A percentile compares a stretch with the other conserved stretches of the same genome.
Evolutionary conservation across 1,140 invertebrate species (phyloP).

Genomic region (Eueides isabella): DNA sequence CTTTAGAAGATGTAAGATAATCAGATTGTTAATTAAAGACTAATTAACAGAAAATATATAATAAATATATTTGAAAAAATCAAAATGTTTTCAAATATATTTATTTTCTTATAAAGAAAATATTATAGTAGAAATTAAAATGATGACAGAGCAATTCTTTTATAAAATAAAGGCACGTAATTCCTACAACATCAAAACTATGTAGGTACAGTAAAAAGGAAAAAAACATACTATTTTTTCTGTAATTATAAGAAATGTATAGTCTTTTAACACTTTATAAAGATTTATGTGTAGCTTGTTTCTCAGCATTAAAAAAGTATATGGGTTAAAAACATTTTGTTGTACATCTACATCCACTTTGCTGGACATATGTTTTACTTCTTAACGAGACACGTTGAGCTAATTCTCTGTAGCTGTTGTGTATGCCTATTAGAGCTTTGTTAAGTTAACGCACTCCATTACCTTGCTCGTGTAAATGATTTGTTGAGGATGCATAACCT

Average conservation of each 20-base stretch:
- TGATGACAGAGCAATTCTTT: too few species aligned
- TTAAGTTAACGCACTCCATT: constrained; percentile 22
- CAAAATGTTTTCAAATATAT: too few species aligned
- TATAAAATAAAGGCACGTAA: too few species aligned
- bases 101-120: too few species aligned
- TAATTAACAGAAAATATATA: neutral
- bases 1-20: neutral
- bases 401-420: constrained; percentile 1
- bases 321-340: constrained; percentile 4
- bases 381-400: constrained; percentile 22
- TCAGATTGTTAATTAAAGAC: neutral
- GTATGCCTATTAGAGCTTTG: constrained; percentile 29
- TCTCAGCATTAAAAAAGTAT: neutral
- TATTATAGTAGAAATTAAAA: too few species aligned
- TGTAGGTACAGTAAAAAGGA: too few species aligned
- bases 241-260: too few species aligned
- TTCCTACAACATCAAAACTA: too few species aligned
- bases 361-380: constrained; percentile 29
- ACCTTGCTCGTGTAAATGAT: neutral
- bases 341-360: constrained; percentile 27
- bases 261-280: neutral
- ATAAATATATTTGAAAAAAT: too few species aligned
- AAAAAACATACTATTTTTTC: too few species aligned
- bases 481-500: neutral
- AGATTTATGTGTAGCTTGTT: neutral